Base-by-base conservation (phyloP, 35 echinoderm and acorn worm genomes). In the Stichopus chloronotus region DNA sequence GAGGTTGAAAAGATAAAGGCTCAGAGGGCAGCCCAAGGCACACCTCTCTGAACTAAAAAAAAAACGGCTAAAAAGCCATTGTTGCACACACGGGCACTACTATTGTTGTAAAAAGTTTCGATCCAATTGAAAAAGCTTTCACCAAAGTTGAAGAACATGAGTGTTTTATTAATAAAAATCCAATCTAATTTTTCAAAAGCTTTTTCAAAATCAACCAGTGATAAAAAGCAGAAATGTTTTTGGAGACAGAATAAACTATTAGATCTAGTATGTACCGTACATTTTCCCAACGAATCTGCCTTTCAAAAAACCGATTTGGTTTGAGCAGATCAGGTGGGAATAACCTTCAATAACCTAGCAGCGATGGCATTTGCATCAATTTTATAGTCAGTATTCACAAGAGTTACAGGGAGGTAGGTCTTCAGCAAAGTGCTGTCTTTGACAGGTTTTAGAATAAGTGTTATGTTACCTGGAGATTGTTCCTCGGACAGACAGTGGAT, bases 391-490 rank as follows among this genome's bases (percentile, higher is more conserved):
- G 71, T 76, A 12, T 76, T 76, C 5, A 76, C 16, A 4, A 76
- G 71, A 23, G 71, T 76, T 76, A 76, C 24, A n/a, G 71, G 11
- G 71, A 14, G 71, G 71, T 76, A 76, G 4, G 17, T 76, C 24
- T 76, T 76, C 17, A 76, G 71, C 4, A 76, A 76, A 23, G 4
- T n/a, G 24, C 5, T 76, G 24, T 4, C 71, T 76, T 76, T 76
- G 24, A n/a, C 71, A 76, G 71, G 71, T 76, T 76, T 76, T 5
- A 12, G 11, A 12, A 76, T 76, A 76, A 76, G 71, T 5, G 71
- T 76, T n/a, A 76, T 76, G 71, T n/a, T 76, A 76, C 71, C 11
- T 76, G 16, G 71, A n/a, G 71, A 76, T 23, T 76, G 71, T 76
- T 76, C 71, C 24, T 4, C 71, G 71, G 71, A 76, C 17, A 76